Percentiles rank a stretch among this genome's conserved stretches.
Conservation (phyloP, 2,888 invertebrate species). For the Pterostichus niger region DNA sequence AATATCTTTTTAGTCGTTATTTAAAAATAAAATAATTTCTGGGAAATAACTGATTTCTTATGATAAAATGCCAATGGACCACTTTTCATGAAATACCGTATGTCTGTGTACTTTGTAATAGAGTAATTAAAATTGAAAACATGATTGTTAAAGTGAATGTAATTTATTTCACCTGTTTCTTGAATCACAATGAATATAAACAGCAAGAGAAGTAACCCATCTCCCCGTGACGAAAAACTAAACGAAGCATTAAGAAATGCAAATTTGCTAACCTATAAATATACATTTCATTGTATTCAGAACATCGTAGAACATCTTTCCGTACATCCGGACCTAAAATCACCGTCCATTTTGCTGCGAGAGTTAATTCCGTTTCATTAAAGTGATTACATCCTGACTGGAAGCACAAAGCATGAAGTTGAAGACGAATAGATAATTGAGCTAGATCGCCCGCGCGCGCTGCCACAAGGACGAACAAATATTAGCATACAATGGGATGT, state of each 20-base stretch:
- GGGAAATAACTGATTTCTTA: too few species aligned
- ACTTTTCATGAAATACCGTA: too few species aligned
- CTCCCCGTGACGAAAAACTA: slow-evolving; percentile 14
- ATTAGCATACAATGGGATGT: slow-evolving; percentile 50
- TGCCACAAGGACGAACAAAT: not conserved
- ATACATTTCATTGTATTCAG: slow-evolving; percentile 53
- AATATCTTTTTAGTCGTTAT: too few species aligned
- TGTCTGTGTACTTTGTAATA: too few species aligned
- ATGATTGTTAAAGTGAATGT: too few species aligned
- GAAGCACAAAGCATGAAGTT: slow-evolving; percentile 38
- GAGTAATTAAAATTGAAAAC: too few species aligned
- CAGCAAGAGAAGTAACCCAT: not conserved
- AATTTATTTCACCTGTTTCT: too few species aligned
- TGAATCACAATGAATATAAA: slow-evolving; percentile 19
- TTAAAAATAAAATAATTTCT: too few species aligned
- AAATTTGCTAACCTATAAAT: slow-evolving; percentile 30
- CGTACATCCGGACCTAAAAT: slow-evolving; percentile 24
- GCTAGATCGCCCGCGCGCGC: slow-evolving; percentile 1
- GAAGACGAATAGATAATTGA: slow-evolving; percentile 43
- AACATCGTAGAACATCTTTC: slow-evolving; percentile 5
- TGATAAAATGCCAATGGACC: too few species aligned
- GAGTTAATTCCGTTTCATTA: slow-evolving; percentile 40
- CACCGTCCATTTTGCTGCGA: slow-evolving; percentile 10
- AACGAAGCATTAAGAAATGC: slow-evolving; percentile 47
- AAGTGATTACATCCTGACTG: slow-evolving; percentile 33